Conservation (phyloP, 2,113 vertebrate species). For the Oryzias javanicus region DNA sequence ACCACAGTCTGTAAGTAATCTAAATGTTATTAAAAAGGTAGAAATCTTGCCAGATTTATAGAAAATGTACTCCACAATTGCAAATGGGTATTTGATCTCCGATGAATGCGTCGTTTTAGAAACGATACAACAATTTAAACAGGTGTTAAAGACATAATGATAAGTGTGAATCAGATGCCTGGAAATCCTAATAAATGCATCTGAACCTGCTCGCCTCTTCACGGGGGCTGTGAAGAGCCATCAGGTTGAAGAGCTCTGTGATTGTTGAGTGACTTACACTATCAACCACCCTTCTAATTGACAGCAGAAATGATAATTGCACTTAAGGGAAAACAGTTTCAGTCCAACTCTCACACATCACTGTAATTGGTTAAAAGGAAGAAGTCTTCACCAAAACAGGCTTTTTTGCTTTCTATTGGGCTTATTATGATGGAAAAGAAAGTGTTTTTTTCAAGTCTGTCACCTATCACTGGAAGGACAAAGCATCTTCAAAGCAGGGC, state of each 20-base stretch:
- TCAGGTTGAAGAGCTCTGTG: conserved; percentile 48
- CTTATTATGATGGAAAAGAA: conserved; percentile 44
- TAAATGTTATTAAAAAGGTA: too few species aligned
- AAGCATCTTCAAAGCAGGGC: conserved; percentile 53
- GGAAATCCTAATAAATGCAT: conserved; percentile 47
- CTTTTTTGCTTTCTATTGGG: conserved; percentile 20
- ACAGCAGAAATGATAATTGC: conserved; percentile 45
- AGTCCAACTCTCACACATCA: conserved; percentile 15
- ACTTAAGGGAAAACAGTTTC: conserved; percentile 37
- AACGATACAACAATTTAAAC: too few species aligned
- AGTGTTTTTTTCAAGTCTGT: conserved; percentile 38
- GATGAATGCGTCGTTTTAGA: neutral
- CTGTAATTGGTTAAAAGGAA: conserved; percentile 12
- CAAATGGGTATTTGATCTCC: conserved; percentile 1
- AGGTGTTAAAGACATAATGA: too few species aligned
- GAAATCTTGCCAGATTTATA: too few species aligned
- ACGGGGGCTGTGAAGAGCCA: conserved; percentile 49
- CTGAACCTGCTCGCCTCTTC: conserved; percentile 27
- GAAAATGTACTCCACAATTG: too few species aligned
- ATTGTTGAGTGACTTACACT: conserved; percentile 42
- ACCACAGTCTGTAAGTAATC: too few species aligned
- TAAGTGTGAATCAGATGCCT: conserved; percentile 29
- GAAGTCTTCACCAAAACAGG: conserved; percentile 25
- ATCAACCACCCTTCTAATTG: conserved; percentile 53
- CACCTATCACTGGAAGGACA: conserved; percentile 54